These are phyloP conservation scores for Chromobotia macracanthus DNA, from an alignment of 2,797 vertebrate genomes.

Conservation along the genomic window DNA sequence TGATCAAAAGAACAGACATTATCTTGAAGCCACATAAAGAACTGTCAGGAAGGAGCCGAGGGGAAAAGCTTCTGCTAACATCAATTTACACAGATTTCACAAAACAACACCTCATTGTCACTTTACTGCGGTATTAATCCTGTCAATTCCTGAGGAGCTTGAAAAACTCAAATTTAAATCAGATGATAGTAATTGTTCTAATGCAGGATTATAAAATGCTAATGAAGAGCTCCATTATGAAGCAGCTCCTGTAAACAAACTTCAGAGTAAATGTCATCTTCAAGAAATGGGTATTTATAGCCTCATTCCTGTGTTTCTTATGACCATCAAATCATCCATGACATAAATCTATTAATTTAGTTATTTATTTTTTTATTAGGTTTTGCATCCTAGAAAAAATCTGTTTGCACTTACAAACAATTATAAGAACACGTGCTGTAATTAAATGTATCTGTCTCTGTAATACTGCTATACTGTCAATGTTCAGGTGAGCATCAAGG, in stretches of 20 bases:
- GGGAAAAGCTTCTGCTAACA: constrained; percentile 52
- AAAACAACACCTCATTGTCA: constrained; percentile 57
- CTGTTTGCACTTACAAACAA: constrained; percentile 24
- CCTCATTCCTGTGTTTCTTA: constrained; percentile 30
- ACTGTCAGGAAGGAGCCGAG: constrained; percentile 59
- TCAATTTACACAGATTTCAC: constrained; percentile 46
- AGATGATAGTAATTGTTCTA: constrained; percentile 32
- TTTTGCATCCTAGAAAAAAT: constrained; percentile 20
- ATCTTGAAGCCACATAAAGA: constrained; percentile 64
- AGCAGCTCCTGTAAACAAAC: constrained; percentile 52
- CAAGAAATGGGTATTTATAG: constrained; percentile 50
- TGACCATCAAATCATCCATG: constrained; percentile 41
- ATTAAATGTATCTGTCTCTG: neutral
- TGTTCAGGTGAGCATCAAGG: neutral
- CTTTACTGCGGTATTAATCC: constrained; percentile 33
- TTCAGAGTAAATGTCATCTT: constrained; percentile 46
- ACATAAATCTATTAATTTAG: constrained; percentile 43
- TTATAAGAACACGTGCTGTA: constrained; percentile 52
- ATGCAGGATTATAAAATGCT: constrained; percentile 50
- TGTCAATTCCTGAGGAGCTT: constrained; percentile 32
- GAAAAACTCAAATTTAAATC: neutral
- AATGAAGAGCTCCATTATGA: constrained; percentile 39
- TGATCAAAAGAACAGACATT: constrained; percentile 70
- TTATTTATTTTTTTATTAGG: constrained; percentile 52
- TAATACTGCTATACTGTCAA: constrained; percentile 28